Percentiles rank a stretch among this genome's conserved stretches.
These are phyloP conservation scores for Craseonycteris thonglongyai DNA, from an alignment of 2,113 vertebrate genomes.

Conservation along the genomic window DNA sequence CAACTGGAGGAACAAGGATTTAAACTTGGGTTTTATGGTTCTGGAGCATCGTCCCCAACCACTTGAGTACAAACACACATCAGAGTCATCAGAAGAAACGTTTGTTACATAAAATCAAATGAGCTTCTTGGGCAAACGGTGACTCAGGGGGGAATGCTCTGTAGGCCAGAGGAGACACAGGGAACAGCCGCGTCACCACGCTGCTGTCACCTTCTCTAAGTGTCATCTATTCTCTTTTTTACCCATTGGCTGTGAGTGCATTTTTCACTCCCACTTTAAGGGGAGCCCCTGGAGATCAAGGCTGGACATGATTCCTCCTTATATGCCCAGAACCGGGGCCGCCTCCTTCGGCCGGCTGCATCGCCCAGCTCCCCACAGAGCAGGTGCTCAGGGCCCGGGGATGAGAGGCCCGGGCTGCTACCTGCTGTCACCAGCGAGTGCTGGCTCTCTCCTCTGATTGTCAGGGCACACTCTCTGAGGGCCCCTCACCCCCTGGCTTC, in stretches of 20 bases:
- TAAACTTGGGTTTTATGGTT: neutral
- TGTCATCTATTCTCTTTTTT: fast-evolving
- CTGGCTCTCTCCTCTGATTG: neutral
- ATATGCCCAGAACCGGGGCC: neutral
- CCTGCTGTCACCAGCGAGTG: too few relatives aligned
- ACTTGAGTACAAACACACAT: neutral
- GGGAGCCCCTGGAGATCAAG: neutral
- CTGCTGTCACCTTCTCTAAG: neutral
- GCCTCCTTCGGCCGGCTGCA: fast-evolving
- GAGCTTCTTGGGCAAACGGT: neutral
- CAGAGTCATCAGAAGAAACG: neutral
- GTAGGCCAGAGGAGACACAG: too few relatives aligned
- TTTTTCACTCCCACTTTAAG: neutral
- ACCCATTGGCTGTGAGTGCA: too few relatives aligned
- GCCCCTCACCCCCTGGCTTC: fast-evolving
- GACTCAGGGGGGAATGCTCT: neutral
- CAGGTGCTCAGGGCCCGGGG: neutral
- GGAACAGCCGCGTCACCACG: fast-evolving
- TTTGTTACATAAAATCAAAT: neutral
- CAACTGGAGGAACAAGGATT: neutral
- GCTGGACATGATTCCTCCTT: neutral
- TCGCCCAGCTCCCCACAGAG: fast-evolving
- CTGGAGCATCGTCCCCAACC: neutral
- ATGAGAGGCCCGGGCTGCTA: too few relatives aligned
- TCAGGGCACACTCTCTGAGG: fast-evolving